Conservation (phyloP, 2,113 vertebrate species). For the Hippotragus niger region DNA sequence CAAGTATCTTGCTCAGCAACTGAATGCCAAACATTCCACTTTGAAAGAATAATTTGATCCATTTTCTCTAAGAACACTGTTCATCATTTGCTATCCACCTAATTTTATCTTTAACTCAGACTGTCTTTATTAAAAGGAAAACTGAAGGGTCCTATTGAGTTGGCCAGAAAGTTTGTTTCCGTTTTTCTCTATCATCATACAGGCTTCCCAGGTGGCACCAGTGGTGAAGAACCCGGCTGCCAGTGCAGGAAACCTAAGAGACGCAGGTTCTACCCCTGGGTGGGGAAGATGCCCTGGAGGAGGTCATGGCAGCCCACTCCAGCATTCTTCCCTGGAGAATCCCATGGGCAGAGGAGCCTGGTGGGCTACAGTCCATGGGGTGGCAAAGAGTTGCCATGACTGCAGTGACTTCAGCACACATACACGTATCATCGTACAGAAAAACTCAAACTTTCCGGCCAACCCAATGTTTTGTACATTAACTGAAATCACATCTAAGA, state of each 20-base stretch:
- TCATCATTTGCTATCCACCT: neutral
- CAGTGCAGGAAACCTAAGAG: neutral
- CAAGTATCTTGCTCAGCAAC: neutral
- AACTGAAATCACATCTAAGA: neutral
- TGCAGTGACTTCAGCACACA: neutral
- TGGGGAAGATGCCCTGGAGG: neutral
- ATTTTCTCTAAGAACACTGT: neutral
- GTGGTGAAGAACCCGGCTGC: neutral
- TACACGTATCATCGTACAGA: neutral
- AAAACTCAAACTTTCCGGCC: neutral
- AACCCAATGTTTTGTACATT: neutral
- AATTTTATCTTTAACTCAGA: slow-evolving; percentile 26
- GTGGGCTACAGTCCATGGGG: neutral
- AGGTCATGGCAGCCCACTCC: neutral
- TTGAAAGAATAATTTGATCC: neutral
- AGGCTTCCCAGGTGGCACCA: neutral
- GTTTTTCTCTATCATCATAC: neutral
- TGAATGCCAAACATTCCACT: neutral
- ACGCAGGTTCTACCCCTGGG: neutral
- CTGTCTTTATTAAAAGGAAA: neutral
- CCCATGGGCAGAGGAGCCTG: neutral
- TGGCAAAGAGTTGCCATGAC: neutral
- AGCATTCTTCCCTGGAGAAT: neutral
- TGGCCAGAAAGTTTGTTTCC: neutral
- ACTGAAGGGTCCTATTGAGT: neutral